phyloP scores from a whole-genome alignment of 2,113 vertebrate genomes.

The Leptosomus discolor region DNA sequence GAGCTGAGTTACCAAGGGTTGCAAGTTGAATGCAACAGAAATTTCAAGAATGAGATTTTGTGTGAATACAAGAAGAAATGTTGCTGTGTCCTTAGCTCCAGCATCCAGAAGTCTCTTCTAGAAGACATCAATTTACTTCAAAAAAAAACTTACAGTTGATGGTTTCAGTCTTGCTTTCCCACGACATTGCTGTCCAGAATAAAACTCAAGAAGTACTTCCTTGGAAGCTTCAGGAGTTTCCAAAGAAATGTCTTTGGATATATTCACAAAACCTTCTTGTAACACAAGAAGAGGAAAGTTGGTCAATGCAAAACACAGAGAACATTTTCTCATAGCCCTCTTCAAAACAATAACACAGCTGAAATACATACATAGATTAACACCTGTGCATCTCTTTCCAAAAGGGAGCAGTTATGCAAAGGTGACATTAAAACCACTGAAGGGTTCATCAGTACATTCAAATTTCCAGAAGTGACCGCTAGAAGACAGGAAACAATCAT shows the following conservation, averaged over 20 bases:
- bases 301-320: background rate
- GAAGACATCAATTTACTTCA: background rate
- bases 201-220: background rate
- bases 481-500: slow-evolving; percentile 57
- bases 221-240: background rate
- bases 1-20: background rate
- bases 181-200: background rate
- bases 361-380: slow-evolving; percentile 31
- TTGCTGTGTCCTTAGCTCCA: background rate
- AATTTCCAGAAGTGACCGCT: slow-evolving; percentile 8
- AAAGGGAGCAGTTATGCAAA: background rate
- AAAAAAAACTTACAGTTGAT: background rate
- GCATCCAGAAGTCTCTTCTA: background rate
- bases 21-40: background rate
- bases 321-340: background rate
- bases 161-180: background rate
- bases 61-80: background rate
- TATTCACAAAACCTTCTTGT: background rate
- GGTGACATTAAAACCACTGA: slow-evolving; percentile 35
- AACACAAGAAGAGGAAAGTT: background rate
- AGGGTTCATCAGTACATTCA: background rate
- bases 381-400: slow-evolving; percentile 46
- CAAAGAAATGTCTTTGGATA: background rate
- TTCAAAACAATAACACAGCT: background rate
- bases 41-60: background rate